Evolutionary conservation across 2,888 invertebrate genomes (phyloP).

Genomic region (Apeira syringaria): DNA sequence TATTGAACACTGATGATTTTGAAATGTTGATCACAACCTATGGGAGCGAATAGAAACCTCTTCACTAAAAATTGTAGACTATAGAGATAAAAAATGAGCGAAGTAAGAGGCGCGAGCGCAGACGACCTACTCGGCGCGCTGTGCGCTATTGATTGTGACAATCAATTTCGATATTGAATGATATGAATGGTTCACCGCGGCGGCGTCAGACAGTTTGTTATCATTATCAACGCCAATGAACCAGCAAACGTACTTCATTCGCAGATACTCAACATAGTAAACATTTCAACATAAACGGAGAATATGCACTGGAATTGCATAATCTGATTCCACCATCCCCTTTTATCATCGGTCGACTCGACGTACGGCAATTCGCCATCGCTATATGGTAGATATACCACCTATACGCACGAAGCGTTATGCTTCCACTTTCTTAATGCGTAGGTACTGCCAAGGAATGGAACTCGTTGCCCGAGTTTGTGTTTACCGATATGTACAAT

Average conservation of each 20-base stretch:
- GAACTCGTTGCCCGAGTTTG: too few species aligned
- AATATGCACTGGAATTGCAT: too few species aligned
- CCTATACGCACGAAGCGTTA: too few species aligned
- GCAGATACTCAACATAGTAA: neutral
- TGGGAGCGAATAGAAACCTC: neutral
- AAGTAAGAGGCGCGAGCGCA: constrained; percentile 11
- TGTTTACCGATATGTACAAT: too few species aligned
- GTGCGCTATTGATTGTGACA: constrained; percentile 21
- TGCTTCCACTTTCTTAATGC: too few species aligned
- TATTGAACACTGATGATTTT: neutral
- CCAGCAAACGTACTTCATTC: constrained; percentile 3
- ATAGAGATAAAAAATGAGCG: neutral
- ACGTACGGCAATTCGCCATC: too few species aligned
- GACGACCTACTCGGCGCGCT: constrained; percentile 15
- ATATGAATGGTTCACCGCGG: constrained; percentile 7
- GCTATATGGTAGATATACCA: too few species aligned
- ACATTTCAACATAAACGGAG: too few species aligned
- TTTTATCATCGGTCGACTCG: too few species aligned
- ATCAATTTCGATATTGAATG: constrained; percentile 17
- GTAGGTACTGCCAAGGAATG: too few species aligned
- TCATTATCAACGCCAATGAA: constrained; percentile 4
- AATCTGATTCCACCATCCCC: too few species aligned
- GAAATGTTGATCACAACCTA: neutral
- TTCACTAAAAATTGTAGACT: neutral
- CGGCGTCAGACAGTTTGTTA: constrained; percentile 13